Evolutionary conservation across 2,888 invertebrate genomes (phyloP).

Genomic region (Silvanus unidentatus): DNA sequence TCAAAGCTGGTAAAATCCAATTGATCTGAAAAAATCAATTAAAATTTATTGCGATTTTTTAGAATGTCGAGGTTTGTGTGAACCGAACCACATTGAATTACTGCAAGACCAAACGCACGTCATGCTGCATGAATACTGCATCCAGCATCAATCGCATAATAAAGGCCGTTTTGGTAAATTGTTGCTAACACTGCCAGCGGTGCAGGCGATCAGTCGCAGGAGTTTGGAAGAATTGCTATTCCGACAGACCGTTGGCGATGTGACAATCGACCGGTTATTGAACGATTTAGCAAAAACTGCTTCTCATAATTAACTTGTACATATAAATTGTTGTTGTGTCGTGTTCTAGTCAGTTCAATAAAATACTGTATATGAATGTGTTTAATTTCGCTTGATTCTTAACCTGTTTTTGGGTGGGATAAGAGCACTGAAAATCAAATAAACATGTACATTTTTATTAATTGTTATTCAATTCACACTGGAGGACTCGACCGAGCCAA

Average conservation of each 20-base stretch:
- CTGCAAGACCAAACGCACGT: slow-evolving; percentile 77
- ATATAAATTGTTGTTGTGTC: not conserved
- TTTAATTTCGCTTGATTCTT: too few relatives aligned
- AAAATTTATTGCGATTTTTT: slow-evolving; percentile 18
- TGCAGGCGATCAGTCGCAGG: slow-evolving; percentile 43
- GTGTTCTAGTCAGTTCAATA: too few relatives aligned
- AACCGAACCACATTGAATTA: slow-evolving; percentile 55
- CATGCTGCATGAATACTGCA: slow-evolving; percentile 68
- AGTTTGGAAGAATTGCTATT: slow-evolving; percentile 66
- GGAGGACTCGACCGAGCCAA: too few relatives aligned
- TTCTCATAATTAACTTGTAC: slow-evolving; percentile 14
- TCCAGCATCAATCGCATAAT: slow-evolving; percentile 37
- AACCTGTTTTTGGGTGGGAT: too few relatives aligned
- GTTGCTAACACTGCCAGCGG: slow-evolving; percentile 65
- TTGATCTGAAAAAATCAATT: not conserved
- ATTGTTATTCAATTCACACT: too few relatives aligned
- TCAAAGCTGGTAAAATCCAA: slow-evolving; percentile 74
- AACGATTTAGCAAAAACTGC: slow-evolving; percentile 56
- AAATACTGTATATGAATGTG: too few relatives aligned
- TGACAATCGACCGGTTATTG: slow-evolving; percentile 64
- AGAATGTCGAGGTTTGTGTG: slow-evolving; percentile 60
- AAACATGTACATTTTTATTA: too few relatives aligned
- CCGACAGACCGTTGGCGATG: slow-evolving; percentile 68
- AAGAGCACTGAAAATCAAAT: too few relatives aligned
- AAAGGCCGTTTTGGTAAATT: slow-evolving; percentile 66